Conservation (phyloP, 2,113 vertebrate species). For the Zootoca vivipara region DNA sequence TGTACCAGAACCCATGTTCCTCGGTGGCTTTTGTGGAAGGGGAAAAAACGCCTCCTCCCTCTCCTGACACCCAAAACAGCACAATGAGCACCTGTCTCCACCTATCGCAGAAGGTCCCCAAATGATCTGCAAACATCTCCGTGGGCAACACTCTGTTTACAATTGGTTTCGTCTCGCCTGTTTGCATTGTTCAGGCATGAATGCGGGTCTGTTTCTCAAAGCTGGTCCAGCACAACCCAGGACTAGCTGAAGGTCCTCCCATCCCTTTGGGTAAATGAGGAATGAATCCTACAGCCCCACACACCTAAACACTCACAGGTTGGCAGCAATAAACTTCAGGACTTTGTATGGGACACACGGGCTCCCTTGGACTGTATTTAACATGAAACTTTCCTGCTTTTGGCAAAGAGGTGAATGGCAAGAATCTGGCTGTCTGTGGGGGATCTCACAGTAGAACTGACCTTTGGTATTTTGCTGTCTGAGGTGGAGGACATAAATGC, state of each 20-base stretch:
- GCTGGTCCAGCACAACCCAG: background rate
- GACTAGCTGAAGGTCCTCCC: background rate
- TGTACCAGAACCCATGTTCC: conserved; percentile 62
- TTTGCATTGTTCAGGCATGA: conserved; percentile 35
- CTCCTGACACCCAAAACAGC: background rate
- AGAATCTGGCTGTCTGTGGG: background rate
- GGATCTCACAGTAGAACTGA: background rate
- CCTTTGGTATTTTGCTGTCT: too few species aligned
- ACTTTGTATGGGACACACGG: background rate
- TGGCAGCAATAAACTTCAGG: background rate
- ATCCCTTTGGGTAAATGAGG: background rate
- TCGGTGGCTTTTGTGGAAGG: conserved; percentile 62
- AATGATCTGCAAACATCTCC: conserved; percentile 12
- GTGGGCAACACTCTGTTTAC: conserved; percentile 11
- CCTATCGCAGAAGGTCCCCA: background rate
- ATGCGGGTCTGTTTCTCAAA: background rate
- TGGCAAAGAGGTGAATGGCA: background rate
- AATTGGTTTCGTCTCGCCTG: background rate
- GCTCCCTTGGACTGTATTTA: background rate
- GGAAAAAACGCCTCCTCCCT: background rate
- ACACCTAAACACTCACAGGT: background rate
- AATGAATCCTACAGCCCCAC: background rate
- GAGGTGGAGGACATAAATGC: too few species aligned
- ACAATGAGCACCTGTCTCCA: background rate
- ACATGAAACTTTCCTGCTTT: background rate